Evolutionary conservation across 2,797 vertebrate species (phyloP).

Genomic region (Cynodonichthys magdalenae): DNA sequence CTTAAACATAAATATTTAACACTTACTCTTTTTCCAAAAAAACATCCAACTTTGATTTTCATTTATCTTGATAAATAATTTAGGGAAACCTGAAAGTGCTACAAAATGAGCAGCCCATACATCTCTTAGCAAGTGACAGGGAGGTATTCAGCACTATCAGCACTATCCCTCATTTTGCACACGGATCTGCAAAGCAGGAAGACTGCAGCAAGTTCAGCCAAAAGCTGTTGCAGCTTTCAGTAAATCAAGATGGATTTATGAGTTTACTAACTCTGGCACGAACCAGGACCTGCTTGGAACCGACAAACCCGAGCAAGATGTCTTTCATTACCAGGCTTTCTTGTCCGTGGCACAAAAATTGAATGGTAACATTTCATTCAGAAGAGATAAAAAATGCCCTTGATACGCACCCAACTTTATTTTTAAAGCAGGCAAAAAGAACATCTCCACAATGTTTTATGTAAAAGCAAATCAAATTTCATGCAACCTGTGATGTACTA

Average conservation of each 20-base stretch:
- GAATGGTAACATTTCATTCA: slow-evolving; percentile 6
- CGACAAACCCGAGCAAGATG: slow-evolving; percentile 52
- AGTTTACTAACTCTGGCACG: slow-evolving; percentile 56
- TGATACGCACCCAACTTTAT: neutral
- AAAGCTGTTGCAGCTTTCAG: slow-evolving; percentile 54
- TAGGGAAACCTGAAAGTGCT: neutral
- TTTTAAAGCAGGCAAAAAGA: slow-evolving; percentile 5
- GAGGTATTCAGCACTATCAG: slow-evolving; percentile 41
- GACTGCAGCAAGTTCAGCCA: slow-evolving; percentile 67
- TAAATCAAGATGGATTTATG: slow-evolving; percentile 61
- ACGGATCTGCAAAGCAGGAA: slow-evolving; percentile 56
- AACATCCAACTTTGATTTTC: no score
- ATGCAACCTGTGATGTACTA: neutral
- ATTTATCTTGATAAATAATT: neutral
- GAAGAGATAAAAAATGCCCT: slow-evolving; percentile 16
- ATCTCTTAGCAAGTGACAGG: slow-evolving; percentile 4
- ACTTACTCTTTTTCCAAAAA: no score
- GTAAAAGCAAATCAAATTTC: neutral
- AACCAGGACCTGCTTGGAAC: slow-evolving; percentile 49
- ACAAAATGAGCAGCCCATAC: slow-evolving; percentile 3
- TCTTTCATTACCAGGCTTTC: slow-evolving; percentile 46
- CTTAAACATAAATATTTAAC: no score
- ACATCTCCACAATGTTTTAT: neutral
- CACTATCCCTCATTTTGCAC: slow-evolving; percentile 35
- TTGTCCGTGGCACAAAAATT: slow-evolving; percentile 21